Base-by-base conservation (phyloP, 2,888 invertebrate species). In the Homarus gammarus region DNA sequence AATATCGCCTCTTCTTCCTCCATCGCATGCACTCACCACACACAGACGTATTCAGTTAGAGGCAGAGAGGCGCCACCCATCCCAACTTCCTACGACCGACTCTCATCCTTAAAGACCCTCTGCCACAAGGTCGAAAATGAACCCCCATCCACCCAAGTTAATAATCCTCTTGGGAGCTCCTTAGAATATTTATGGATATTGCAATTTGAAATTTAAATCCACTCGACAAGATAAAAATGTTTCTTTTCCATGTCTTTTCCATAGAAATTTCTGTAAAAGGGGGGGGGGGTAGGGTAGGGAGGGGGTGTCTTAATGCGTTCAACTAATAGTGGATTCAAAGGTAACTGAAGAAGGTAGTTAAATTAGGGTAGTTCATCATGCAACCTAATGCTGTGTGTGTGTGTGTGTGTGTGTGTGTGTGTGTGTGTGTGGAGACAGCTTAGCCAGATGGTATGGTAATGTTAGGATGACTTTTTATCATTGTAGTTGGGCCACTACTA, bases 141-240 rank as follows among this genome's bases (percentile, higher is more conserved):
- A n/a, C 15, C 18, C n/a, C 38, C 38, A n/a, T 36, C 15, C 40
- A 5, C 64, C 56, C 22, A 64, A 78, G 73, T 87, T 82, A 81
- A 87, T 87, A 82, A 87, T 82, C 75, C 82, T 87, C 87, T 68
- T 36, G 82, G 86, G 87, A 87, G 64, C 87, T 87, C 75, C 64
- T 64, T 64, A 82, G 82, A 73, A 87, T 87, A 87, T 89, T 89
- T 89, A 89, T 89, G 88, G 88, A 89, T 89, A 89, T 89, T 89
- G 84, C 88, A 81, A 89, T 89, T 89, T 89, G 88, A 89, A 89
- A 89, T 89, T 89, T 89, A 84, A 89, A 89, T 89, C 84, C 88
- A 89, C 88, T 89, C 84, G 77, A 89, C 84, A 84, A 89, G 88
- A 89, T 89, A 89, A 75, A 89, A 84, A 89, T 89, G 84, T 89